Evolutionary conservation across 2,113 vertebrate species (phyloP).

Genomic region (Bufo gargarizans): DNA sequence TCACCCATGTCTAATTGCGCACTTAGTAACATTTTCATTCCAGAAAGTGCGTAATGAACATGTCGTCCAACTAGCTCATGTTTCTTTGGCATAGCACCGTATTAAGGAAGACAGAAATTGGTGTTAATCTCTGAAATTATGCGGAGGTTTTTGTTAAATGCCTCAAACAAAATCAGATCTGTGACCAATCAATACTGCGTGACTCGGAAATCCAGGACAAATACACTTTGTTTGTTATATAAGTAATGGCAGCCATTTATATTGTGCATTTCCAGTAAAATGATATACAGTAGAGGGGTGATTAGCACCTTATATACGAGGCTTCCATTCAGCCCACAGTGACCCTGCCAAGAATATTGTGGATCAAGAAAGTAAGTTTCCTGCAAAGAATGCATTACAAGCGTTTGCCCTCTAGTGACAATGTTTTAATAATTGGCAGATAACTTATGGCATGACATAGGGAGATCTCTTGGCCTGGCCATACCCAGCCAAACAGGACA

Average conservation of each 20-base stretch:
- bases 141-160: conserved; percentile 10
- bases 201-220: not conserved
- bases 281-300: not conserved
- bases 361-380: not conserved
- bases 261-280: not conserved
- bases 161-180: not conserved
- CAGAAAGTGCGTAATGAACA: conserved; percentile 48
- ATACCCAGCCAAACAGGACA: not conserved
- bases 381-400: not conserved
- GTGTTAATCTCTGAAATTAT: conserved; percentile 41
- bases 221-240: not conserved
- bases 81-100: conserved; percentile 37
- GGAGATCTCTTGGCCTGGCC: not conserved
- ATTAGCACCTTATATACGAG: conserved; percentile 11
- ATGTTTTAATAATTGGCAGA: not conserved
- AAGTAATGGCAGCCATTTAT: not conserved
- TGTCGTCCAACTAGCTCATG: conserved; percentile 41
- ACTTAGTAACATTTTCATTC: conserved; percentile 32
- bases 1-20: conserved; percentile 37
- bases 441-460: not conserved
- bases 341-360: not conserved
- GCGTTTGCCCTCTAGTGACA: conserved; percentile 6
- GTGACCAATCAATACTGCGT: not conserved
- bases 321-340: not conserved
- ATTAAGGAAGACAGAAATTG: conserved; percentile 28